These are phyloP conservation scores for Nansenia antarctica DNA, from an alignment of 2,113 vertebrate genomes.

Conservation along the genomic window DNA sequence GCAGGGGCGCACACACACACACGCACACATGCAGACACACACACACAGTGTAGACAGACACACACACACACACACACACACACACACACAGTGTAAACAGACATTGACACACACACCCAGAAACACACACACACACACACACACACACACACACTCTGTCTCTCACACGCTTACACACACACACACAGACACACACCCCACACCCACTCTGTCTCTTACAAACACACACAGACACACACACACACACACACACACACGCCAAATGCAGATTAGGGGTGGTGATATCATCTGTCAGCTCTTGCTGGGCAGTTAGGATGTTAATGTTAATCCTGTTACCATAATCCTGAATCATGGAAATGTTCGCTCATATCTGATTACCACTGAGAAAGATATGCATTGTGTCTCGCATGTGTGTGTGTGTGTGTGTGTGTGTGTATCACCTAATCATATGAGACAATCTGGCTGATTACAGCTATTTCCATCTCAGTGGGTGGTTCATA, in stretches of 20 bases:
- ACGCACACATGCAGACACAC: background rate
- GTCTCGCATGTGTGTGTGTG: background rate
- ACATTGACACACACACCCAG: too few species aligned
- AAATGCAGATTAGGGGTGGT: background rate
- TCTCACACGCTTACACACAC: too few species aligned
- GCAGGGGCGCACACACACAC: slow-evolving; percentile 18
- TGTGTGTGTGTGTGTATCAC: background rate
- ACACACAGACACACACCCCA: too few species aligned
- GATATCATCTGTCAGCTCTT: background rate
- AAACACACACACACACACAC: too few species aligned
- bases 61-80: slow-evolving; percentile 16
- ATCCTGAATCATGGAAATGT: slow-evolving; percentile 62
- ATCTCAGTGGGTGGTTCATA: too few species aligned
- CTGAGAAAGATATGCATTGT: background rate
- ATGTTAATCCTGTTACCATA: slow-evolving; percentile 61
- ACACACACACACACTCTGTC: too few species aligned
- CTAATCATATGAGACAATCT: background rate
- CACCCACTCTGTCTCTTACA: too few species aligned
- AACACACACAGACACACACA: too few species aligned
- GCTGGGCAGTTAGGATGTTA: slow-evolving; percentile 42
- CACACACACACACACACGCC: slow-evolving; percentile 13
- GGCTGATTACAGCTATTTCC: background rate
- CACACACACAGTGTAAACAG: slow-evolving; percentile 13
- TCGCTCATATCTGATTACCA: slow-evolving; percentile 26
- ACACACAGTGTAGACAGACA: slow-evolving; percentile 23